These are phyloP conservation scores for Smittia sp. DNA, from an alignment of 2,888 invertebrate species.

Conservation along the genomic window DNA sequence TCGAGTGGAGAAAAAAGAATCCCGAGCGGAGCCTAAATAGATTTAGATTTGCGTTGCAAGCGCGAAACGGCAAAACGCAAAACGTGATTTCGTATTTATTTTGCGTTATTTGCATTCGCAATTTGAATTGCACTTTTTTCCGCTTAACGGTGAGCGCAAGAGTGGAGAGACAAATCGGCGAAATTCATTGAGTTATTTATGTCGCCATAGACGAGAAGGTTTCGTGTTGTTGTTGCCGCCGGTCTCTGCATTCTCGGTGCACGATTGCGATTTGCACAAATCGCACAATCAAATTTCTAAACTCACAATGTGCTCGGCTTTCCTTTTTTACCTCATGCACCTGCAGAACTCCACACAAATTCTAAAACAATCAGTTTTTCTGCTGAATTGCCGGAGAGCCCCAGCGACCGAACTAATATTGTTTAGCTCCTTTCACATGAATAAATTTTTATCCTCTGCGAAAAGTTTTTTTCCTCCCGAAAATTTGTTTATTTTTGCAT, in stretches of 20 bases:
- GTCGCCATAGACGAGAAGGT: not conserved
- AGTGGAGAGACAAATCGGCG: not conserved
- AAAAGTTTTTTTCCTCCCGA: slow-evolving; percentile 14
- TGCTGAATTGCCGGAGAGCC: not conserved
- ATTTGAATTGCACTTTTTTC: slow-evolving; percentile 30
- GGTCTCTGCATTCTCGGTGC: too few relatives aligned
- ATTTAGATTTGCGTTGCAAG: not conserved
- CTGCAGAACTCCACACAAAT: not conserved
- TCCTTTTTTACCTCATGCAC: not conserved
- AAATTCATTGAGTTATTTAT: slow-evolving; percentile 39
- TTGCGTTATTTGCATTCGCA: slow-evolving; percentile 28
- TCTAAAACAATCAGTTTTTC: slow-evolving; percentile 14
- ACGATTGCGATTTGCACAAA: not conserved
- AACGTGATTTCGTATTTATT: slow-evolving; percentile 27
- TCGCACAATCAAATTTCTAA: slow-evolving; percentile 1
- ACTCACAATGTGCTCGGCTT: not conserved
- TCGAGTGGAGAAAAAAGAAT: not conserved
- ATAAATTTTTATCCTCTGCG: slow-evolving; percentile 32
- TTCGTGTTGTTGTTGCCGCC: too few relatives aligned
- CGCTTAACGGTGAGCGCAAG: not conserved
- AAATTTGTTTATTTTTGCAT: slow-evolving; percentile 37
- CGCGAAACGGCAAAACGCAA: not conserved
- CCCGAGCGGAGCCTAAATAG: not conserved
- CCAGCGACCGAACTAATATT: slow-evolving; percentile 11
- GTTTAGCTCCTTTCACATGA: slow-evolving; percentile 38